Conservation (phyloP, 2,888 invertebrate species). For the Malthinus flaveolus region DNA sequence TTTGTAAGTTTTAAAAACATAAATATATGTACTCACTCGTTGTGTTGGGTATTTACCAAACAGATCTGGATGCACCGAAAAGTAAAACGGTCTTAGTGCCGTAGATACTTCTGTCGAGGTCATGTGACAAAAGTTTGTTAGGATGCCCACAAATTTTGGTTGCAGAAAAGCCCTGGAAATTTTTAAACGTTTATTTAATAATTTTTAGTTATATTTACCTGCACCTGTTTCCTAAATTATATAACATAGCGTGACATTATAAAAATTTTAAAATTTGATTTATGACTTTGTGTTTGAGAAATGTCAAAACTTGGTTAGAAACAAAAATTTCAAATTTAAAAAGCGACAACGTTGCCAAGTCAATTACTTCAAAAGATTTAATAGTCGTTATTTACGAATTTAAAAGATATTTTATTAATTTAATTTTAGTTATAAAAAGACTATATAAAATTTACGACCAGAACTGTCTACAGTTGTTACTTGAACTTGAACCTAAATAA, state of each 20-base stretch:
- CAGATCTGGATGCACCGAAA: slow-evolving; percentile 93
- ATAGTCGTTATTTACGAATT: too few species aligned
- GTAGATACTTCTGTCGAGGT: slow-evolving; percentile 86
- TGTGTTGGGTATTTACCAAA: slow-evolving; percentile 91
- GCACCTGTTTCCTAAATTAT: slow-evolving; percentile 14
- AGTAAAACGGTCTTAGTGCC: slow-evolving; percentile 91
- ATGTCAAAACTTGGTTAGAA: not conserved
- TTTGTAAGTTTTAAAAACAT: not conserved
- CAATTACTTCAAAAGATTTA: too few species aligned
- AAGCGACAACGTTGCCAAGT: not conserved
- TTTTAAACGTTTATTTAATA: not conserved
- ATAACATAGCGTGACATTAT: slow-evolving; percentile 12
- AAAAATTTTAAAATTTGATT: not conserved
- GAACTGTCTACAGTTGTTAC: too few species aligned
- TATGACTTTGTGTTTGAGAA: not conserved
- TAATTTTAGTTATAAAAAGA: too few species aligned
- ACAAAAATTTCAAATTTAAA: slow-evolving; percentile 5
- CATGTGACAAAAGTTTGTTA: slow-evolving; percentile 40
- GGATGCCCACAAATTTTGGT: not conserved
- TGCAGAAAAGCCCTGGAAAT: slow-evolving; percentile 7
- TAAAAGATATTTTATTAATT: too few species aligned
- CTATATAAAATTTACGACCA: too few species aligned
- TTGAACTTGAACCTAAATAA: too few species aligned
- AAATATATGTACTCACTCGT: slow-evolving; percentile 64
- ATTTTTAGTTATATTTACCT: not conserved